Base-by-base conservation (phyloP, 2,113 vertebrate genomes). In the Bubo blakistoni region DNA sequence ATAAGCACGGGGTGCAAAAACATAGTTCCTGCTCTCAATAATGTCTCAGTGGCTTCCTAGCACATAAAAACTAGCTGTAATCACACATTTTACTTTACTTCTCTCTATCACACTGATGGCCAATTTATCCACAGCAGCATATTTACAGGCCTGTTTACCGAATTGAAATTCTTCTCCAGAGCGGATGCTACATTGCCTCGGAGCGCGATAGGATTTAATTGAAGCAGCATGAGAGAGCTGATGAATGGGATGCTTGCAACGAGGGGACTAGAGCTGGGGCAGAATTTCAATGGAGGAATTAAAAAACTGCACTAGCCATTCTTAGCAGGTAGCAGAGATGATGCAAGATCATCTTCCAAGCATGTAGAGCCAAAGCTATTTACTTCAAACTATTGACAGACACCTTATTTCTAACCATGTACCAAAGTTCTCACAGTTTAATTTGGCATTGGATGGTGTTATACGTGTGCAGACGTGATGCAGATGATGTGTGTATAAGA, bases 111-210 rank as follows among this genome's bases (percentile, higher is more conserved):
- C 95, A 90, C 96, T 92, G 95, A 97, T 96, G 97, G 97, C 96
- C 96, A 96, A 96, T 98, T 98, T 97, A 96, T 96, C 97, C 97
- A n/a, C 93, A 77, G 97, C 90, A 69, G 96, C 92, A 74, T 97
- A 97, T 98, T 97, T 96, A 98, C 95, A 78, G 95, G 97, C 88
- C 93, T 95, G 92, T 96, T 89, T 95, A 80, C 69, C 1, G 69
- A 97, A 97, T 86, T 97, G 97, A 95, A 97, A 96, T 91, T 97
- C 96, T 82, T 86, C 94, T 92, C 96, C 44, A 36, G 92, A 69
- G 76, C 42, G 78, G 94, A 79, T 76, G 88, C 91, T 93, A 40
- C 94, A 70, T 61, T 90, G 96, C 97, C 97, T 96, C 15, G 4
- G 70, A 97, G 97, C 88, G 12, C 89, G 63, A 73, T 63, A 86